Evolutionary conservation across 2,797 vertebrate species (phyloP).

Genomic region (Distichodus sexfasciatus): DNA sequence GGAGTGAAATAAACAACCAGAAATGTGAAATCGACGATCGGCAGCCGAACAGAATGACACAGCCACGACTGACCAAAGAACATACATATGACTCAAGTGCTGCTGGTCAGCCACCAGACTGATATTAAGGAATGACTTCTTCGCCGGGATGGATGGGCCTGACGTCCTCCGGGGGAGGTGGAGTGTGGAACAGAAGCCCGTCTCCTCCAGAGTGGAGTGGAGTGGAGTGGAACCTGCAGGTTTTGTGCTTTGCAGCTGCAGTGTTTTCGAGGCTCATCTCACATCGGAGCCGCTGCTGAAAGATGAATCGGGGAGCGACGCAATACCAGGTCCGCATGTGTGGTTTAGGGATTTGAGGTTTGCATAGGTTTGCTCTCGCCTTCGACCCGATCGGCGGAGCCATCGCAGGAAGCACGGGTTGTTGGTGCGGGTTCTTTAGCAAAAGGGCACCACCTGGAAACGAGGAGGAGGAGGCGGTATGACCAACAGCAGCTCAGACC

Average conservation of each 20-base stretch:
- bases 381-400: constrained; percentile 17
- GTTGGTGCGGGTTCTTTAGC: neutral
- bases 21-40: neutral
- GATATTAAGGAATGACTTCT: neutral
- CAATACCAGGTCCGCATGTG: too few relatives aligned
- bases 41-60: neutral
- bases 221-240: neutral
- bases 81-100: neutral
- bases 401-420: constrained; percentile 15
- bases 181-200: too few relatives aligned
- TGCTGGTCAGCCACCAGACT: constrained; percentile 1
- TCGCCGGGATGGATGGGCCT: neutral
- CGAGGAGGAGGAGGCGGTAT: neutral
- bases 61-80: neutral
- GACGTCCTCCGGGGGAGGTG: neutral
- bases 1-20: constrained; percentile 17
- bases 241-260: constrained; percentile 11
- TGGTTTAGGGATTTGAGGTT: neutral
- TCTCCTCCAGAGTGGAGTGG: too few relatives aligned
- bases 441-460: constrained; percentile 7
- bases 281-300: neutral
- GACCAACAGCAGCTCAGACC: constrained; percentile 13
- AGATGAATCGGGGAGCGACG: too few relatives aligned
- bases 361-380: constrained; percentile 42
- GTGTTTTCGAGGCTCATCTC: neutral